Evolutionary conservation across 2,888 invertebrate species (phyloP), one percentile per base, ranked within the genome.

Genomic region (Drosophila quinaria): DNA sequence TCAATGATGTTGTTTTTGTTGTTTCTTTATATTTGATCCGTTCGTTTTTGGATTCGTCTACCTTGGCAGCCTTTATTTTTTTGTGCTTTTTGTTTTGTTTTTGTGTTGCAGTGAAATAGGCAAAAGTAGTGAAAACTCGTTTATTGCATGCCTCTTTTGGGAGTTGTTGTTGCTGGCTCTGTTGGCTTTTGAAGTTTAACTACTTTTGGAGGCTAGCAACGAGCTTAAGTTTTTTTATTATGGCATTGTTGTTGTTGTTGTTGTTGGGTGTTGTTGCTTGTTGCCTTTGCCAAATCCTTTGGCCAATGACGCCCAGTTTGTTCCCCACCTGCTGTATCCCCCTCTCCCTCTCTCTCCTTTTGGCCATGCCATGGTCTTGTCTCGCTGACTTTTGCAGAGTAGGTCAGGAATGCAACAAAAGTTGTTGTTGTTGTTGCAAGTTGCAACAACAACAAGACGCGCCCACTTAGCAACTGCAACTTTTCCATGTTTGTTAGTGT

Each of bases 51-150:
- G 60, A 46, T 63, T 54, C 61, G 74, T 55, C 62, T 60, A 63
- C 63, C 51, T 59, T 42, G 55, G 66, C 41, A 56, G 39, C 35
- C 25, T 58, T 46, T n/a, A n/a, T 35, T 56, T 33, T 15, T 63
- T 39, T 17, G 41, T 55, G 33, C 33, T 11, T 62, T 55, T 62
- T 56, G 39, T 47, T 64, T 71, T 75, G 80, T 44, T 70, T 59
- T 68, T 70, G 76, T 77, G 60, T 49, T 75, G 63, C 66, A 78
- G 81, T 78, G 60, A 76, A 85, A 81, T 85, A 84, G 85, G 87
- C 85, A 87, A 87, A 87, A 85, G 84, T 82, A 87, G 85, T 85
- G 85, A 85, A 87, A 85, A 85, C 85, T 85, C 47, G 85, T 87
- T 87, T 79, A 79, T 72, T 47, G 67, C 62, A 63, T 72, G 62